Percentiles rank a stretch among this genome's conserved stretches.
These are phyloP conservation scores for Diachasmimorpha longicaudata DNA, from an alignment of 1,140 invertebrate genomes.

Conservation along the genomic window DNA sequence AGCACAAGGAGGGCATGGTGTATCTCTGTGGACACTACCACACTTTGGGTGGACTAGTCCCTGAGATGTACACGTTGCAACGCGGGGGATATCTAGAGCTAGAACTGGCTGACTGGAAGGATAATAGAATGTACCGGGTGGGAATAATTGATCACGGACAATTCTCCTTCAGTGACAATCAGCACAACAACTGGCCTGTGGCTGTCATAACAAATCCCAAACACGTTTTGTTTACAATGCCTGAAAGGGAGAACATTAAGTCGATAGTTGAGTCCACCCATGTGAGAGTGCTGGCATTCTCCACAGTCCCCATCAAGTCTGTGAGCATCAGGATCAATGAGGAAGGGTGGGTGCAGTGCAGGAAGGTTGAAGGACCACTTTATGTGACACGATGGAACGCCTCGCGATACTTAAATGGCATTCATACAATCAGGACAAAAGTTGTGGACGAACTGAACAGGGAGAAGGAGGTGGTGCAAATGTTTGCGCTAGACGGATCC, in stretches of 20 bases:
- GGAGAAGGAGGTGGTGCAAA: constrained; percentile 67
- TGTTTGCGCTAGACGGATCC: constrained; percentile 80
- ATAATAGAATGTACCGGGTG: constrained; percentile 81
- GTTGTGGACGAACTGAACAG: constrained; percentile 69
- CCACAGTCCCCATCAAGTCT: constrained; percentile 66
- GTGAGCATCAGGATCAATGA: constrained; percentile 74
- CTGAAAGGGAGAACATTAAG: constrained; percentile 75
- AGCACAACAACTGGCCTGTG: constrained; percentile 80
- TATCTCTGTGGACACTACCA: constrained; percentile 96
- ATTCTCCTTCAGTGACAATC: constrained; percentile 86
- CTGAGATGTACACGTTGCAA: constrained; percentile 88
- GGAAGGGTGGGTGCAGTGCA: constrained; percentile 68
- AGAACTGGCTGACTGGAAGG: constrained; percentile 94
- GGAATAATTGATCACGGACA: constrained; percentile 87
- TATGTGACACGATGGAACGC: constrained; percentile 79
- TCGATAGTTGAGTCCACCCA: constrained; percentile 77
- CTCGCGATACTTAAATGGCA: constrained; percentile 67
- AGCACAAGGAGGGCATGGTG: constrained; percentile 65
- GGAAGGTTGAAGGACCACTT: constrained; percentile 70
- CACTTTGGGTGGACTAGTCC: constrained; percentile 77
- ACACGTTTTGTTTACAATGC: constrained; percentile 76
- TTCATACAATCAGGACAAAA: constrained; percentile 73
- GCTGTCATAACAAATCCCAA: constrained; percentile 90
- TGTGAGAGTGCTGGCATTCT: constrained; percentile 81
- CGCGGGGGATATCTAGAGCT: constrained; percentile 85